Evolutionary conservation across 1,140 invertebrate species (phyloP).

Genomic region (Gryllus bimaculatus): DNA sequence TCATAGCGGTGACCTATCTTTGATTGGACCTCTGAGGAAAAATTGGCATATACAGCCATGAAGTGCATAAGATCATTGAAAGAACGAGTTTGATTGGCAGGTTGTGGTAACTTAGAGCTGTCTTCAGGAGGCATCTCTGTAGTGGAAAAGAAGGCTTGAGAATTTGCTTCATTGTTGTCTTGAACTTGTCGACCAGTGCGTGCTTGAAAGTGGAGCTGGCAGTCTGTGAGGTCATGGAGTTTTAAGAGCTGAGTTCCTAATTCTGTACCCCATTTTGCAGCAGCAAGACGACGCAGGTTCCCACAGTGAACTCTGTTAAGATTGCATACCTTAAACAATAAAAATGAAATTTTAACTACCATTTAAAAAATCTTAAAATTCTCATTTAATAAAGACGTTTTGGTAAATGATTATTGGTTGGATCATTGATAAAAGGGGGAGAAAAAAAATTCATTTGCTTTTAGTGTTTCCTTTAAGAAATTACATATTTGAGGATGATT

Average conservation of each 20-base stretch:
- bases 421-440: neutral
- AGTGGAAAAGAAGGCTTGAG: neutral
- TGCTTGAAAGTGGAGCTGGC: constrained; percentile 7
- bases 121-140: neutral
- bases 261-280: constrained; percentile 7
- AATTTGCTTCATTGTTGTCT: neutral
- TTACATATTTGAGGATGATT: too few species aligned
- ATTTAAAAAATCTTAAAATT: neutral
- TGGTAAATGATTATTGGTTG: neutral
- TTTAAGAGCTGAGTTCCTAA: constrained; percentile 8
- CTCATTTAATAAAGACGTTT: neutral
- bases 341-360: neutral
- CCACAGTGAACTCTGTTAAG: constrained; percentile 20
- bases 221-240: constrained; percentile 12
- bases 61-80: constrained; percentile 23
- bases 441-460: neutral
- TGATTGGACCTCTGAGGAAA: constrained; percentile 14
- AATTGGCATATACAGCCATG: constrained; percentile 21
- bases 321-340: constrained; percentile 20
- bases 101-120: neutral
- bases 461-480: too few species aligned
- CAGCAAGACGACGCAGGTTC: constrained; percentile 17
- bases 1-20: constrained; percentile 17
- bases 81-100: constrained; percentile 18
- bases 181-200: neutral